Conservation (phyloP, 53 echinoderm and acorn worm genomes). For the Holothuria scabra region DNA sequence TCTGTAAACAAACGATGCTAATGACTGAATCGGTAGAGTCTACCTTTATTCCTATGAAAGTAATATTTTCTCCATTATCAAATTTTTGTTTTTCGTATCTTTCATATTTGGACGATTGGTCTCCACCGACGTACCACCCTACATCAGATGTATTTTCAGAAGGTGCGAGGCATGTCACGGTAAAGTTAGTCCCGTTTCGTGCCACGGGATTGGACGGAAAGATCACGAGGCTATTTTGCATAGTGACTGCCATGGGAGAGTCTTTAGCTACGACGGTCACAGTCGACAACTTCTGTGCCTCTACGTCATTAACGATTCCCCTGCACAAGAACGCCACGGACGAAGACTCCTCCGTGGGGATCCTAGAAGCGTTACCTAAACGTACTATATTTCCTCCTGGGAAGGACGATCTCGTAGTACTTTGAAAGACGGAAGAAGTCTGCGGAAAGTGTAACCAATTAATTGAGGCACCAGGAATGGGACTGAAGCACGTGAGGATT, state of each 20-base stretch:
- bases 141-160: slow-evolving; percentile 9
- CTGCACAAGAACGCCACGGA: not conserved
- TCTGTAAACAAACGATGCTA: not conserved
- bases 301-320: not conserved
- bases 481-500: slow-evolving; percentile 12
- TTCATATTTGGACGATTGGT: not conserved
- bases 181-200: slow-evolving; percentile 24
- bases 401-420: not conserved
- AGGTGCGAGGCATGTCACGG: slow-evolving; percentile 11
- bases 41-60: not conserved
- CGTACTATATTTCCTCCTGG: slow-evolving; percentile 1
- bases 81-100: not conserved
- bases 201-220: slow-evolving; percentile 33
- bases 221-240: not conserved
- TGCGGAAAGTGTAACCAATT: not conserved
- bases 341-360: slow-evolving; percentile 1
- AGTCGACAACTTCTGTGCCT: not conserved
- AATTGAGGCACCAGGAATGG: not conserved
- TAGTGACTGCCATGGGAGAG: not conserved
- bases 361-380: not conserved
- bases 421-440: not conserved
- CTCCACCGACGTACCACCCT: slow-evolving; percentile 17
- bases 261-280: slow-evolving; percentile 5
- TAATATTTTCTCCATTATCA: slow-evolving; percentile 21
- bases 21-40: not conserved